phyloP scores from a whole-genome alignment of 2,888 invertebrate genomes.

The Athrips mouffetella region DNA sequence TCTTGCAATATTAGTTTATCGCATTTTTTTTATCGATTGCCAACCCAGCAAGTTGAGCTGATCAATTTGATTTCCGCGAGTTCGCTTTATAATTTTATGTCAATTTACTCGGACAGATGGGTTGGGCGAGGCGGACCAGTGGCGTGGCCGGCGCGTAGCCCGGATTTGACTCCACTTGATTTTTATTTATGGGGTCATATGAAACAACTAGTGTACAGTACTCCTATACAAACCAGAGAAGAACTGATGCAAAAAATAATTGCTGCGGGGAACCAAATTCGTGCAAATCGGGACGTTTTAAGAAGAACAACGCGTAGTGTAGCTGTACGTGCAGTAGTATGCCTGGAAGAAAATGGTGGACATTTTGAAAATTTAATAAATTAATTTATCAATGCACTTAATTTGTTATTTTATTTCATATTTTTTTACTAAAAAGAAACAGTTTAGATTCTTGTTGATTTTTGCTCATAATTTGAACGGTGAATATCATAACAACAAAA shows the following conservation, averaged over 20 bases:
- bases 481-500: no score
- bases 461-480: no score
- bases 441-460: no score
- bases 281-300: neutral
- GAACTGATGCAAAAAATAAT: neutral
- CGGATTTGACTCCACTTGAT: conserved; percentile 19
- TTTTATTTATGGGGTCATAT: conserved; percentile 18
- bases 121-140: conserved; percentile 18
- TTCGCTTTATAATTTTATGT: no score
- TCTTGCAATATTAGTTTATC: no score
- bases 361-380: conserved; percentile 1
- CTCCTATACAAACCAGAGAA: neutral
- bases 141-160: conserved; percentile 19
- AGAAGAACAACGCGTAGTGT: neutral
- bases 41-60: no score
- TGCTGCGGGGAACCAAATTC: neutral
- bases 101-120: neutral
- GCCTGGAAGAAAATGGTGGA: neutral
- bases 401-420: no score
- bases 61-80: no score
- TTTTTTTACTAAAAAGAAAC: no score
- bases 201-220: conserved; percentile 16
- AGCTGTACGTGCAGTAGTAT: neutral
- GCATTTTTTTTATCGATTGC: no score
- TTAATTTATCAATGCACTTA: conserved; percentile 16